Conservation (phyloP, 2,888 invertebrate genomes). For the Polylopha cassiicola region DNA sequence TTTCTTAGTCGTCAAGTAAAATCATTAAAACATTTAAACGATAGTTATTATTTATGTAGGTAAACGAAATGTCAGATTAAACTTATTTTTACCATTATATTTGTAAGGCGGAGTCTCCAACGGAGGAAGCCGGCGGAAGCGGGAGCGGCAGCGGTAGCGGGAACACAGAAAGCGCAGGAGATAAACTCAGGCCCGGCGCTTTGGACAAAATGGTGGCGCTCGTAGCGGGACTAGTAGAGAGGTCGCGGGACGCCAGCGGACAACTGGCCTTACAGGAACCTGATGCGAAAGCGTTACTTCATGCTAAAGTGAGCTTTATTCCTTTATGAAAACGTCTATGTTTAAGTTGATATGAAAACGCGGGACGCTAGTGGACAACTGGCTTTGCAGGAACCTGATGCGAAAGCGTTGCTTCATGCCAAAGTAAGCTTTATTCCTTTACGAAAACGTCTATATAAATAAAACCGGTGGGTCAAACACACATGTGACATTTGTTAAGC, state of each 20-base stretch:
- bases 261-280: conserved; percentile 85
- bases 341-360: too few relatives aligned
- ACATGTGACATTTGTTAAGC: too few relatives aligned
- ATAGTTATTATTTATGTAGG: too few relatives aligned
- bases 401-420: conserved; percentile 89
- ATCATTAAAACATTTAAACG: too few relatives aligned
- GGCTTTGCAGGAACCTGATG: conserved; percentile 86
- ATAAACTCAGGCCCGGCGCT: conserved; percentile 91
- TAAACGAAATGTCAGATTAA: background rate
- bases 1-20: too few relatives aligned
- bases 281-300: too few relatives aligned
- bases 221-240: conserved; percentile 91
- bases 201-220: conserved; percentile 97
- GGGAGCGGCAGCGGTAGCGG: conserved; percentile 49
- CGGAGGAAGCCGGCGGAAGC: conserved; percentile 67
- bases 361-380: conserved; percentile 86
- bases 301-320: too few relatives aligned
- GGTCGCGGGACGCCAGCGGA: conserved; percentile 87
- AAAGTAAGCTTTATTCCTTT: too few relatives aligned
- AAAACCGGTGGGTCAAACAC: too few relatives aligned
- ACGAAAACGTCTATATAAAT: too few relatives aligned
- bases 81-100: background rate
- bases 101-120: conserved; percentile 53
- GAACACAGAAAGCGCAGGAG: conserved; percentile 52
- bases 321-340: too few relatives aligned